Percentiles rank a stretch among this genome's conserved stretches.
phyloP scores from a whole-genome alignment of 1,140 invertebrate species.

The Aphis craccivora region DNA sequence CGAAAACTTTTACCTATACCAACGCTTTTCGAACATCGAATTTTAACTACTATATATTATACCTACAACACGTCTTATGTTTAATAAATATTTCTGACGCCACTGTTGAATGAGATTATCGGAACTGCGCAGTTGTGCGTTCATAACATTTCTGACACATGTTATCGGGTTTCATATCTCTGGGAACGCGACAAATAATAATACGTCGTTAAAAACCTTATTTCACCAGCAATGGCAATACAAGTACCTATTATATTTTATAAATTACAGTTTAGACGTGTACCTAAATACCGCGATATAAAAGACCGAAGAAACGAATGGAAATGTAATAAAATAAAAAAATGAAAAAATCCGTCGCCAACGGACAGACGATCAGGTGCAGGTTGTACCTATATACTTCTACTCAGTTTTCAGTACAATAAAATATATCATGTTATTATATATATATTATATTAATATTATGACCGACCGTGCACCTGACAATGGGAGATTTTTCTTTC shows the following conservation, averaged over 20 bases:
- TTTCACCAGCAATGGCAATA: not conserved
- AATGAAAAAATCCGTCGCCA: not conserved
- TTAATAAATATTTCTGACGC: not conserved
- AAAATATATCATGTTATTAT: not conserved
- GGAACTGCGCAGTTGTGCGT: not conserved
- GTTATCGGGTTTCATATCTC: not conserved
- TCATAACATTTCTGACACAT: not conserved
- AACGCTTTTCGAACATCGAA: not conserved
- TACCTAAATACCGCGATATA: too few species aligned
- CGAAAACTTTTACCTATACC: not conserved
- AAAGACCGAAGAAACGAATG: not conserved
- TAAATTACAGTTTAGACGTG: not conserved
- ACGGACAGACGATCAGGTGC: not conserved
- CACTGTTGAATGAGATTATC: not conserved
- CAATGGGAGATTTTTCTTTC: constrained; percentile 27
- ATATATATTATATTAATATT: constrained; percentile 14
- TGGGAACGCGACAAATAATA: not conserved
- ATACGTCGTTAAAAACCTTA: not conserved
- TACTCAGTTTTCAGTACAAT: constrained; percentile 29
- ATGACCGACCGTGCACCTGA: not conserved
- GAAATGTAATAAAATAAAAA: not conserved
- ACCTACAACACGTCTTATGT: not conserved
- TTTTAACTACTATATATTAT: not conserved
- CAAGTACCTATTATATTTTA: not conserved
- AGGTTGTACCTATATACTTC: not conserved